These are phyloP conservation scores for Eristalis arbustorum DNA, from an alignment of 2,888 invertebrate genomes.

Conservation along the genomic window DNA sequence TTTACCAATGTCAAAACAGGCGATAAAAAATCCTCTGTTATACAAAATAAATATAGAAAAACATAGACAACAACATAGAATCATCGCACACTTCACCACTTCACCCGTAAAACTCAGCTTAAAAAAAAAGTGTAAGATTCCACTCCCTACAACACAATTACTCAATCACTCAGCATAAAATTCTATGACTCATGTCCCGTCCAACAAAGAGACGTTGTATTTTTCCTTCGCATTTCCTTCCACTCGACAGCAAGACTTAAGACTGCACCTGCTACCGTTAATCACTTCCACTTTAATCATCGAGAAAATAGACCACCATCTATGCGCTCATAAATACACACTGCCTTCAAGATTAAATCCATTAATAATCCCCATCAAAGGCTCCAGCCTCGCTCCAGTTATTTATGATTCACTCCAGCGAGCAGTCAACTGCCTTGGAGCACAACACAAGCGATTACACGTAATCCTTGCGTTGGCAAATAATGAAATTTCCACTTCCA, in stretches of 20 bases:
- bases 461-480: slow-evolving; percentile 56
- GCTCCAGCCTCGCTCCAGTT: slow-evolving; percentile 14
- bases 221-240: background rate
- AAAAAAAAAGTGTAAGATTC: background rate
- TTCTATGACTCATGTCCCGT: background rate
- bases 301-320: background rate
- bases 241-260: background rate
- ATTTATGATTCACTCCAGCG: slow-evolving; percentile 52
- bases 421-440: slow-evolving; percentile 11
- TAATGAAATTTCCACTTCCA: slow-evolving; percentile 66
- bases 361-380: slow-evolving; percentile 34
- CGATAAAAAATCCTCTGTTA: too few relatives aligned
- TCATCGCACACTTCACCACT: too few relatives aligned
- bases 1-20: too few relatives aligned
- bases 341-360: background rate
- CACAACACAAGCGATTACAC: slow-evolving; percentile 57
- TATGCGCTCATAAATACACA: background rate
- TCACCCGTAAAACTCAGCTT: too few relatives aligned
- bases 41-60: too few relatives aligned
- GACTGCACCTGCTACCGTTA: background rate
- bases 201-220: background rate
- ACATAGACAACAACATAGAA: too few relatives aligned
- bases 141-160: background rate
- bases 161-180: background rate
- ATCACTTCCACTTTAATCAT: background rate